Percentiles rank a stretch among this genome's conserved stretches.
Conservation (phyloP, 2,888 invertebrate genomes). For the Troglohyphantes excavatus region DNA sequence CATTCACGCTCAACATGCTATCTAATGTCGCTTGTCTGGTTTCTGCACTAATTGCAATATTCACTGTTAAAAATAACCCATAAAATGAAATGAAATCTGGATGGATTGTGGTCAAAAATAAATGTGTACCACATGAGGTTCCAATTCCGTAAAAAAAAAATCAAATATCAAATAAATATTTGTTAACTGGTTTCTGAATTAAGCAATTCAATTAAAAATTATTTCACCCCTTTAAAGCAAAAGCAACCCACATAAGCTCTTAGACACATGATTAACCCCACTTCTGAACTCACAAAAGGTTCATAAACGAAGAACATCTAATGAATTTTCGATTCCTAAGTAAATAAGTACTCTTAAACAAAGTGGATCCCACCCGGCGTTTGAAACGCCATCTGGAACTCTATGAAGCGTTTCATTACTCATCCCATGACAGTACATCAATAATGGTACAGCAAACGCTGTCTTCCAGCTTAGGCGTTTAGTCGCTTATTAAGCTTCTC, state of each 20-base stretch:
- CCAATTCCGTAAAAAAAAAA: too few relatives aligned
- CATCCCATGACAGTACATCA: constrained; percentile 28
- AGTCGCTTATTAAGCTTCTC: background rate
- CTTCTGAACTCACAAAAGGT: background rate
- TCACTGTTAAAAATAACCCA: too few relatives aligned
- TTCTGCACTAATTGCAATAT: too few relatives aligned
- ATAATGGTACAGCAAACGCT: background rate
- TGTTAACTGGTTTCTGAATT: too few relatives aligned
- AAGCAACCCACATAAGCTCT: background rate
- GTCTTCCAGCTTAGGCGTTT: background rate
- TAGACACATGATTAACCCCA: background rate
- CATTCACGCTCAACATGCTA: too few relatives aligned
- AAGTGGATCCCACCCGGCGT: background rate
- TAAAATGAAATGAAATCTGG: too few relatives aligned
- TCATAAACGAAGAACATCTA: background rate
- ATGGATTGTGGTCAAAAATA: too few relatives aligned
- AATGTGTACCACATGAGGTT: too few relatives aligned
- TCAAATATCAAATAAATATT: too few relatives aligned
- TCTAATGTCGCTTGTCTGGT: too few relatives aligned
- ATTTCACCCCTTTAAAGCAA: background rate
- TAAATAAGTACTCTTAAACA: constrained; percentile 23
- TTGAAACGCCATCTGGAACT: constrained; percentile 19
- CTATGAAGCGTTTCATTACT: constrained; percentile 17
- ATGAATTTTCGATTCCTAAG: constrained; percentile 15
- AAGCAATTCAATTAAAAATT: too few relatives aligned